Conservation (phyloP, 2,888 invertebrate species). For the Acanthosepion lycidas region DNA sequence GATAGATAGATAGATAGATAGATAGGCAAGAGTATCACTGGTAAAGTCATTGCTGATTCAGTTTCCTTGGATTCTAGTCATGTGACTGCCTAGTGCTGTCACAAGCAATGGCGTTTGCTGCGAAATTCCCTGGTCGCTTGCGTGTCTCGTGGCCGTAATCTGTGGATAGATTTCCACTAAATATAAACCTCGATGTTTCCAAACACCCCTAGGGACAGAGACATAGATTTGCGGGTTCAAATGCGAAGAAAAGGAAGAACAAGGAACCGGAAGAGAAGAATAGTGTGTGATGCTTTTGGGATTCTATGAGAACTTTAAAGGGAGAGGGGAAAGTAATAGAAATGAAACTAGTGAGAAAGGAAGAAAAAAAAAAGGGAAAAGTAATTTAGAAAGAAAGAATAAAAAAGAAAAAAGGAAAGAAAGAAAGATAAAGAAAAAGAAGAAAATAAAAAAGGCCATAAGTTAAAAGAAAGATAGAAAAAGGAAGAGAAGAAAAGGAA, state of each 20-base stretch:
- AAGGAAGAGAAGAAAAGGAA: neutral
- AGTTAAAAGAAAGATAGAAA: neutral
- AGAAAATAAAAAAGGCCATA: neutral
- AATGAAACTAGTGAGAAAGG: too few species aligned
- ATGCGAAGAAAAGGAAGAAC: neutral
- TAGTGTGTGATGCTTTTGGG: too few species aligned
- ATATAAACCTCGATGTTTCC: constrained; percentile 33
- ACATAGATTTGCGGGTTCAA: neutral
- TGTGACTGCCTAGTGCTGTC: constrained; percentile 1
- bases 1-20: constrained; percentile 33
- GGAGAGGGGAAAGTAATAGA: too few species aligned
- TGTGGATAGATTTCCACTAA: constrained; percentile 17
- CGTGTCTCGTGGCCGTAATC: neutral
- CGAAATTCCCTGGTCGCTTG: constrained; percentile 16
- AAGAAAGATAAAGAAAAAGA: neutral
- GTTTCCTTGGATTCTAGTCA: constrained; percentile 15
- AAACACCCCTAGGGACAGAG: neutral
- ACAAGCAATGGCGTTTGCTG: neutral
- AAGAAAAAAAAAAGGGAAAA: neutral
- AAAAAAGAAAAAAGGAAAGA: neutral
- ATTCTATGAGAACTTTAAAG: too few species aligned
- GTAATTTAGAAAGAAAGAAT: neutral
- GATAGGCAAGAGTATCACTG: neutral
- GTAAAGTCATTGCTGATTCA: neutral
- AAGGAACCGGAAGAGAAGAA: too few species aligned